phyloP scores from a whole-genome alignment of 2,888 invertebrate genomes.

The Boloria selene region DNA sequence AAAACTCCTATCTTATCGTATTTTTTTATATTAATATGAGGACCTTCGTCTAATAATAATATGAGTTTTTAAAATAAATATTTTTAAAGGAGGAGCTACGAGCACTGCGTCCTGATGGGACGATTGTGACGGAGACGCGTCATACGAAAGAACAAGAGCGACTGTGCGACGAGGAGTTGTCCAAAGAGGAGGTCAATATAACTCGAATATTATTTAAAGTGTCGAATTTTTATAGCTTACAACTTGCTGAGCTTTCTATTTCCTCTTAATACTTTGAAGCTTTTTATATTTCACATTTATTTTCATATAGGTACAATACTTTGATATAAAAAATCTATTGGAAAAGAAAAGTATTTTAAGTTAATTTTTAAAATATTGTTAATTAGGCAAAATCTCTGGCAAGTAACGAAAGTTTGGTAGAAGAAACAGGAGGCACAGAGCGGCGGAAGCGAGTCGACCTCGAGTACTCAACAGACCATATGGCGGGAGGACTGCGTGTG shows the following conservation, averaged over 20 bases:
- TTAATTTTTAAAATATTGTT: constrained; percentile 10
- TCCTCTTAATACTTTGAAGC: too few relatives aligned
- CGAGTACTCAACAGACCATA: constrained; percentile 91
- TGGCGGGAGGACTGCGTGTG: constrained; percentile 90
- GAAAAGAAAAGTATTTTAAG: not conserved
- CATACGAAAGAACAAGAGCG: constrained; percentile 93
- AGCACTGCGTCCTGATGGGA: constrained; percentile 90
- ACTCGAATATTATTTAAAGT: not conserved
- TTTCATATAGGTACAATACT: too few relatives aligned
- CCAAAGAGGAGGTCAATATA: constrained; percentile 81
- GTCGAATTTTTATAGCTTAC: too few relatives aligned
- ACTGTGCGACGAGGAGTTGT: constrained; percentile 89
- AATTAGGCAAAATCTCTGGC: constrained; percentile 67
- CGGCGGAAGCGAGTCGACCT: constrained; percentile 91
- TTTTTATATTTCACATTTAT: too few relatives aligned
- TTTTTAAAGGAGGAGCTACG: constrained; percentile 84
- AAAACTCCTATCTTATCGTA: too few relatives aligned
- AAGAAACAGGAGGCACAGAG: constrained; percentile 82
- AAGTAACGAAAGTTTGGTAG: constrained; percentile 69
- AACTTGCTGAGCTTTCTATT: not conserved
- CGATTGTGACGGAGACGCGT: constrained; percentile 92
- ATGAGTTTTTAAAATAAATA: too few relatives aligned
- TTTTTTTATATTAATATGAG: too few relatives aligned
- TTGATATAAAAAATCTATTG: not conserved
- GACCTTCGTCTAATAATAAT: too few relatives aligned